These are phyloP conservation scores for Indicator maculatus DNA, from an alignment of 2,113 vertebrate genomes.

Conservation along the genomic window DNA sequence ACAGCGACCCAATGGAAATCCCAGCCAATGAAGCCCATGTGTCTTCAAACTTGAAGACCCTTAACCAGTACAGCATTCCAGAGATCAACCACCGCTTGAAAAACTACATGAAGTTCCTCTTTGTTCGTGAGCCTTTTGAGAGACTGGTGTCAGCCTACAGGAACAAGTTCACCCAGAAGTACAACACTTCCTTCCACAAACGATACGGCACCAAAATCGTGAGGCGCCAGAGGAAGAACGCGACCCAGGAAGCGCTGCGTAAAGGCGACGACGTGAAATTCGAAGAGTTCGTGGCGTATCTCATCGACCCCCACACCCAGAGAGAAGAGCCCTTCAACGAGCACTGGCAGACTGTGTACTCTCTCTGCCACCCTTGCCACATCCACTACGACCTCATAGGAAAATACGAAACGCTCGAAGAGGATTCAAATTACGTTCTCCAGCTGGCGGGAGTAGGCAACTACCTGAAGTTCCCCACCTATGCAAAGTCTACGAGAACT, in stretches of 20 bases:
- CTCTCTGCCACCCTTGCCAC: slow-evolving; percentile 96
- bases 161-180: slow-evolving; percentile 98
- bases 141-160: slow-evolving; percentile 96
- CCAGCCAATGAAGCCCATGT: slow-evolving; percentile 94
- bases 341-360: slow-evolving; percentile 95
- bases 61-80: slow-evolving; percentile 96
- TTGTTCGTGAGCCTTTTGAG: slow-evolving; percentile 96
- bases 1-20: slow-evolving; percentile 96
- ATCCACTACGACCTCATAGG: slow-evolving; percentile 97
- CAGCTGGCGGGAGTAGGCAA: slow-evolving; percentile 85
- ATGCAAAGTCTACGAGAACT: slow-evolving; percentile 96
- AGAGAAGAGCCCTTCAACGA: slow-evolving; percentile 95
- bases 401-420: slow-evolving; percentile 95
- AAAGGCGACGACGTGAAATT: slow-evolving; percentile 90
- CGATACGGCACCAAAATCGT: slow-evolving; percentile 96
- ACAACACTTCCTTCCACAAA: slow-evolving; percentile 98
- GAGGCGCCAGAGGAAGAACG: slow-evolving; percentile 92
- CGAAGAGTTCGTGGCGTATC: slow-evolving; percentile 92
- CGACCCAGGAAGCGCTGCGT: slow-evolving; percentile 89
- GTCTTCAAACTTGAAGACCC: slow-evolving; percentile 92
- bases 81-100: slow-evolving; percentile 98
- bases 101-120: slow-evolving; percentile 97
- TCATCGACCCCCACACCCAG: slow-evolving; percentile 91
- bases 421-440: slow-evolving; percentile 91
- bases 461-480: slow-evolving; percentile 91